Conservation (phyloP, 2,888 invertebrate species). For the Drosophila quasianomalipes region DNA sequence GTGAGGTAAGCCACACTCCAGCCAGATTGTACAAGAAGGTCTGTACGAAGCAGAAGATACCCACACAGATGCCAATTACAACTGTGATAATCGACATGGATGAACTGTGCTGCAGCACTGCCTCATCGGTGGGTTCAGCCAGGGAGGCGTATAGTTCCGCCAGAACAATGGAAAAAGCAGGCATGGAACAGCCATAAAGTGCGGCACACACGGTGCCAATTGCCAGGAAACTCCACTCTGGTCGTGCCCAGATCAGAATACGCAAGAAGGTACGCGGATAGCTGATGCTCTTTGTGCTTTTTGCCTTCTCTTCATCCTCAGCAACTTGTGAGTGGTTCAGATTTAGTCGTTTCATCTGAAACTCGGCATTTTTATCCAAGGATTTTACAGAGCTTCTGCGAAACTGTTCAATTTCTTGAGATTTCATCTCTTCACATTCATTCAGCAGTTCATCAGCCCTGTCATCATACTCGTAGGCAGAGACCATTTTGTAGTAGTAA, state of each 20-base stretch:
- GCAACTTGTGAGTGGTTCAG: not conserved
- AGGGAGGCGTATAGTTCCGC: slow-evolving; percentile 89
- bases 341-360: slow-evolving; percentile 57
- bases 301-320: slow-evolving; percentile 5
- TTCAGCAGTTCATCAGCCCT: slow-evolving; percentile 64
- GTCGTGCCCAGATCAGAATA: slow-evolving; percentile 87
- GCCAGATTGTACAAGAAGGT: slow-evolving; percentile 91
- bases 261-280: slow-evolving; percentile 85
- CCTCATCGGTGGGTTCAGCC: slow-evolving; percentile 85
- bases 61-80: slow-evolving; percentile 88
- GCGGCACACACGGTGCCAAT: slow-evolving; percentile 88
- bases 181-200: slow-evolving; percentile 89
- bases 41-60: slow-evolving; percentile 89
- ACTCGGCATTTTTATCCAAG: slow-evolving; percentile 61
- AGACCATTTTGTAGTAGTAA: slow-evolving; percentile 89
- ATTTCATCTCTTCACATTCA: slow-evolving; percentile 45
- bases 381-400: slow-evolving; percentile 45
- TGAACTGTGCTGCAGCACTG: slow-evolving; percentile 87
- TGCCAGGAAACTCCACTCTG: slow-evolving; percentile 89
- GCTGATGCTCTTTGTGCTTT: slow-evolving; percentile 32
- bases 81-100: slow-evolving; percentile 88
- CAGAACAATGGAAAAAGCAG: slow-evolving; percentile 91
- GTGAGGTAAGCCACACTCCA: slow-evolving; percentile 90
- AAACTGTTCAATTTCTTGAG: slow-evolving; percentile 46
- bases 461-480: slow-evolving; percentile 76